Evolutionary conservation across 2,888 invertebrate genomes (phyloP).

Genomic region (Tinea pellionella): DNA sequence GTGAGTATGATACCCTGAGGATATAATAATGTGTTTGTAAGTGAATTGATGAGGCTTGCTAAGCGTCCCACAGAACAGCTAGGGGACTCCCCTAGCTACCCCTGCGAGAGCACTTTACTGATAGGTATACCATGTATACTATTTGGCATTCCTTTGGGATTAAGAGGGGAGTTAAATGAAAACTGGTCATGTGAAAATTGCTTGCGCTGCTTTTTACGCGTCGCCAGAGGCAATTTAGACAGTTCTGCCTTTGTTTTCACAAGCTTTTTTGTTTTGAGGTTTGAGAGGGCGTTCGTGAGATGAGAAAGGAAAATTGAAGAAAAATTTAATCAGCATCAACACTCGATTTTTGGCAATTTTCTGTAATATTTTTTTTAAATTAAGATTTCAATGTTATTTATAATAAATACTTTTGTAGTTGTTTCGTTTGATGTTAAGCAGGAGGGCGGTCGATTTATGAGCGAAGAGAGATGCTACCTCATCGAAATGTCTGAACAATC

Average conservation of each 20-base stretch:
- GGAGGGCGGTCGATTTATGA: too few species aligned
- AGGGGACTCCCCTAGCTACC: conserved; percentile 8
- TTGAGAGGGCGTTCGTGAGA: neutral
- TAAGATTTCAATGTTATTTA: too few species aligned
- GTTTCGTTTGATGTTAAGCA: too few species aligned
- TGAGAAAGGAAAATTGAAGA: neutral
- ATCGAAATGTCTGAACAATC: too few species aligned
- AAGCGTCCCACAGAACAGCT: neutral
- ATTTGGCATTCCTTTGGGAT: conserved; percentile 60
- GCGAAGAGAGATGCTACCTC: too few species aligned
- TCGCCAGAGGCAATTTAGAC: conserved; percentile 61
- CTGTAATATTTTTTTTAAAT: too few species aligned
- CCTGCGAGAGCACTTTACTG: conserved; percentile 7
- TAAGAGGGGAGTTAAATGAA: conserved; percentile 54
- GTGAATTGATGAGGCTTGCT: conserved; percentile 12
- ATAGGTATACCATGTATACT: conserved; percentile 27
- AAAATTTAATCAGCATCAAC: neutral
- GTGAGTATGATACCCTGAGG: conserved; percentile 1
- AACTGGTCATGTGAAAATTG: conserved; percentile 63
- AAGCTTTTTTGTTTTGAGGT: conserved; percentile 2
- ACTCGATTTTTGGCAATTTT: neutral
- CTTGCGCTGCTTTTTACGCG: conserved; percentile 65
- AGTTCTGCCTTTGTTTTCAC: conserved; percentile 40
- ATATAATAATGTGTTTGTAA: conserved; percentile 12
- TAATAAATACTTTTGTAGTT: too few species aligned